phyloP scores from a whole-genome alignment of 2,797 vertebrate species.

The Antennarius maculatus region DNA sequence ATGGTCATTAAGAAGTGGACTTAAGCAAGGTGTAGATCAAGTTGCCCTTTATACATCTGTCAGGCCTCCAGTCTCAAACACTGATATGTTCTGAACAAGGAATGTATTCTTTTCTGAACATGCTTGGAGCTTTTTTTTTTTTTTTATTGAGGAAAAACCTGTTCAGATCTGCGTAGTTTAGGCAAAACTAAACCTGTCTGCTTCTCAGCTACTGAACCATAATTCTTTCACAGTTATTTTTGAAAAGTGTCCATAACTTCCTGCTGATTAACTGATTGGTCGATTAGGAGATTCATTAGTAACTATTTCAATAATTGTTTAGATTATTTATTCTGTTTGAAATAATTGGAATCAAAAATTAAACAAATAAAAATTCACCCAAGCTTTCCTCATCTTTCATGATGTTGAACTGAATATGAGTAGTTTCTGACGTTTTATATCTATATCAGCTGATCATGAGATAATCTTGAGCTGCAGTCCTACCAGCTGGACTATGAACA shows the following conservation, averaged over 20 bases:
- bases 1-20: neutral
- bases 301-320: neutral
- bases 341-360: neutral
- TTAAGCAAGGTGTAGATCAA: neutral
- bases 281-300: neutral
- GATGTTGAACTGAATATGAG: neutral
- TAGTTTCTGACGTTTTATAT: neutral
- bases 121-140: neutral
- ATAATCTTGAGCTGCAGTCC: too few relatives aligned
- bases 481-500: too few relatives aligned
- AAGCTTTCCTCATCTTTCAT: neutral
- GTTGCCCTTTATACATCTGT: neutral
- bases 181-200: neutral
- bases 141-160: neutral
- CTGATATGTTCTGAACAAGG: neutral
- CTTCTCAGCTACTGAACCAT: neutral
- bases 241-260: neutral
- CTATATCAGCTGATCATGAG: neutral
- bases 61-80: slow-evolving; percentile 3
- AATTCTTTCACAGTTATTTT: neutral
- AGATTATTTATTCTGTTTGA: neutral
- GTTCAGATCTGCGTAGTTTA: neutral
- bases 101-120: slow-evolving; percentile 6
- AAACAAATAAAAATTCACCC: neutral
- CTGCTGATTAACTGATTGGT: neutral